Conservation (phyloP, 2,888 invertebrate genomes). For the Pachymerium ferrugineum region DNA sequence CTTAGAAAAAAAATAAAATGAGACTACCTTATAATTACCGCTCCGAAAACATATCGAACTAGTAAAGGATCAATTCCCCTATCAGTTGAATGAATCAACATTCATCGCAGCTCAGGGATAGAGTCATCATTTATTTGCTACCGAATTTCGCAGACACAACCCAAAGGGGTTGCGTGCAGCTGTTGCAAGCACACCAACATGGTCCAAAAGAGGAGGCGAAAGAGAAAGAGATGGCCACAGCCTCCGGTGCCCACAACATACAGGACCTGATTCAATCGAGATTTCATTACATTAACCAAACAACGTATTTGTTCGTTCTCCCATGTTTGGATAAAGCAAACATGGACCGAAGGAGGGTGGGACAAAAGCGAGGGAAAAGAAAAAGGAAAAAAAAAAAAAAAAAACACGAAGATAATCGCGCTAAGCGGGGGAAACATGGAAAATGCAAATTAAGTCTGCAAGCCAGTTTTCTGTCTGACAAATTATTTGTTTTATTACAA, state of each 20-base stretch:
- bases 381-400: not conserved
- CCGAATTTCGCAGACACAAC: not conserved
- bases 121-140: conserved; percentile 21
- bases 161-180: not conserved
- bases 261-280: conserved; percentile 29
- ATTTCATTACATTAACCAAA: conserved; percentile 33
- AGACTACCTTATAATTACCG: not conserved
- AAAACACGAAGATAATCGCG: not conserved
- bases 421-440: no score
- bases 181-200: not conserved
- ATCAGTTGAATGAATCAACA: conserved; percentile 4
- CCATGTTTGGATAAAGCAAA: conserved; percentile 30
- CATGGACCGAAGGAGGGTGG: not conserved
- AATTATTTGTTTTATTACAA: no score
- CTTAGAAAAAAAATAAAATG: no score
- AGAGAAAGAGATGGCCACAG: conserved; percentile 1
- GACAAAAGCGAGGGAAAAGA: not conserved
- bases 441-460: no score
- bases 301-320: conserved; percentile 30
- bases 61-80: not conserved
- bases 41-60: conserved; percentile 1
- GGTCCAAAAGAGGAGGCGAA: not conserved
- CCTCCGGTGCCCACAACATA: conserved; percentile 10
- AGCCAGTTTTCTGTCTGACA: no score
- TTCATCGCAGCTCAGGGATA: not conserved